A percentile compares a stretch with the other conserved stretches of the same genome.
Conservation (phyloP, 2,797 vertebrate genomes). For the Eulemur coronatus region DNA sequence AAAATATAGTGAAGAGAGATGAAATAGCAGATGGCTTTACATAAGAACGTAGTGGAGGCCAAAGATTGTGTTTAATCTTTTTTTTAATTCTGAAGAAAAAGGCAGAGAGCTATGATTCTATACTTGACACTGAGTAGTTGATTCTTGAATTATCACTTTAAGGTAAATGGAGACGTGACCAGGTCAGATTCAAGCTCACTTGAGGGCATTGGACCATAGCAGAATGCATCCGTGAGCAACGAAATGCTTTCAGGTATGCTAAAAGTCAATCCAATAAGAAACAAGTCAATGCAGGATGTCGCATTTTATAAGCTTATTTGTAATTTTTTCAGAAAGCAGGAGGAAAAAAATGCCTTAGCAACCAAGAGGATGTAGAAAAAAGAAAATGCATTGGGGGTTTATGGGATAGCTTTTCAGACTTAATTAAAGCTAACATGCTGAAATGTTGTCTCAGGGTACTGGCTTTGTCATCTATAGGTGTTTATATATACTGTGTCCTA, state of each 20-base stretch:
- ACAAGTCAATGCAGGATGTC: constrained; percentile 65
- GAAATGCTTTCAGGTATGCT: constrained; percentile 84
- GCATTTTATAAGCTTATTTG: constrained; percentile 67
- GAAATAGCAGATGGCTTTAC: constrained; percentile 62
- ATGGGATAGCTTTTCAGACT: constrained; percentile 9
- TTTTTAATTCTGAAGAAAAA: constrained; percentile 56
- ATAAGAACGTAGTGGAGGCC: constrained; percentile 59
- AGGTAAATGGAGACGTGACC: constrained; percentile 81
- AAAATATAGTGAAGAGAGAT: constrained; percentile 38
- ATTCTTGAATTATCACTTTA: constrained; percentile 81
- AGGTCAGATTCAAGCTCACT: constrained; percentile 78
- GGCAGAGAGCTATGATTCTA: constrained; percentile 72
- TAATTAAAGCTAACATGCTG: constrained; percentile 56
- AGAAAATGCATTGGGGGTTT: constrained; percentile 15
- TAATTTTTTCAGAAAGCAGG: constrained; percentile 73
- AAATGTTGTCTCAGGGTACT: constrained; percentile 35
- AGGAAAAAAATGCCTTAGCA: constrained; percentile 70
- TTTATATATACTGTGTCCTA: not conserved
- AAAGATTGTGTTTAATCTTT: constrained; percentile 64
- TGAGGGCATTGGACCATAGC: constrained; percentile 78
- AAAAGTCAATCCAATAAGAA: constrained; percentile 80
- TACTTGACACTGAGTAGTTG: constrained; percentile 71
- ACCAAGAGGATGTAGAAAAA: constrained; percentile 22
- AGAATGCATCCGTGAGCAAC: constrained; percentile 77
- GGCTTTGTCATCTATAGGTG: not conserved